Evolutionary conservation across 2,888 invertebrate species (phyloP), one percentile per base, ranked within the genome.

Genomic region (Tinea semifulvella): DNA sequence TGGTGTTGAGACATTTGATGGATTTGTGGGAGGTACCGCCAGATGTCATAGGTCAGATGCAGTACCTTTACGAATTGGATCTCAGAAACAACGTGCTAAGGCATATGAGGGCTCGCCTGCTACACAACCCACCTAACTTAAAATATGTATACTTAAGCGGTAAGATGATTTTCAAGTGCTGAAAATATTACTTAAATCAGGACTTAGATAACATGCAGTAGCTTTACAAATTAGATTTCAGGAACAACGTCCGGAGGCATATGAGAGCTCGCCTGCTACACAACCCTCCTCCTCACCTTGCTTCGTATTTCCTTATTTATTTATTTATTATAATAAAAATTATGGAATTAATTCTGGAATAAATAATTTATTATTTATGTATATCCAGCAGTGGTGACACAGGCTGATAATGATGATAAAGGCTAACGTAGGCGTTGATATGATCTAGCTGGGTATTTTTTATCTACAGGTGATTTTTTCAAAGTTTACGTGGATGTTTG

Each of bases 171-270:
- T n/a, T n/a, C n/a, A n/a, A n/a, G n/a, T n/a, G n/a, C n/a, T n/a
- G n/a, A n/a, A n/a, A n/a, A n/a, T n/a, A n/a, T n/a, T n/a, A n/a
- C n/a, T n/a, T n/a, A n/a, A n/a, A n/a, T n/a, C n/a, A n/a, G n/a
- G n/a, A n/a, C n/a, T n/a, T 87, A 13, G 57, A 55, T 5, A 58
- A 70, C 45, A 76, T 86, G 65, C 59, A 65, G 8, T 54, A 61
- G n/a, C 63, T 87, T 1, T 62, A 62, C 38, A 70, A 65, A 20
- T 56, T 87, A 50, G 85, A 87, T 51, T 61, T 87, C 3, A 69
- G 84, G 20, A 65, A 73, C 48, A 87, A 87, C 53, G 63, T 61
- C 48, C 56, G 86, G 40, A 61, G 68, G 35, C 70, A 76, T 25
- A 70, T 86, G 51, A 71, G 75, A 48, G 60, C 64, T 0, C 53